Evolutionary conservation across 1,140 invertebrate species (phyloP), one percentile per base, ranked within the genome.

Genomic region (Dryas iulia): DNA sequence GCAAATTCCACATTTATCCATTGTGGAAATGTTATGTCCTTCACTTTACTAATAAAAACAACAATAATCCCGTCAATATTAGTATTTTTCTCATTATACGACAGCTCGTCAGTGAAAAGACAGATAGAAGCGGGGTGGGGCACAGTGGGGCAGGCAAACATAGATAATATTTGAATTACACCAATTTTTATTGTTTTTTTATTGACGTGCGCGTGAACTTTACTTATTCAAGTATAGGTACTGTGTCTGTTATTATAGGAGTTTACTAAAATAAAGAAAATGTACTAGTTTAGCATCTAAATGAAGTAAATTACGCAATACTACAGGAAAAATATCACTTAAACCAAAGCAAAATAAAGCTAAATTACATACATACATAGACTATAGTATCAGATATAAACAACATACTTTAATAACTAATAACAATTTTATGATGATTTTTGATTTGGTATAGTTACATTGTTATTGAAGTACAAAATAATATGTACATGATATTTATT

Each of bases 1-100:
- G 71, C 89, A 91, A 61, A 89, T 87, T 63, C 83, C 87, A 89
- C 89, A 91, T 78, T 87, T 90, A 84, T 91, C 89, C 87, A 90
- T 91, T 72, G 47, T 82, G 62, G 63, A 71, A 59, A 59, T 31
- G 57, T n/a, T 58, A 62, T 58, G 52, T 31, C 35, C 70, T 74
- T 65, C 74, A 76, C 69, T 66, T 62, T 65, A 72, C 68, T 70
- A 66, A 74, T 70, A 75, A 80, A 79, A 79, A 77, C 76, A 76
- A 78, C 77, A 83, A 76, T 68, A 77, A 79, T 69, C 78, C 73
- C 69, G 69, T 76, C 78, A 84, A 83, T 84, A 79, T 79, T 79
- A 72, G 72, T 85, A 86, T 82, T 82, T 84, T 83, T 82, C 72
- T 77, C 81, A 79, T 78, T 82, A 77, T 76, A 79, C 79, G 77